phyloP scores from a whole-genome alignment of 2,888 invertebrate genomes.

The Eulithis prunata region DNA sequence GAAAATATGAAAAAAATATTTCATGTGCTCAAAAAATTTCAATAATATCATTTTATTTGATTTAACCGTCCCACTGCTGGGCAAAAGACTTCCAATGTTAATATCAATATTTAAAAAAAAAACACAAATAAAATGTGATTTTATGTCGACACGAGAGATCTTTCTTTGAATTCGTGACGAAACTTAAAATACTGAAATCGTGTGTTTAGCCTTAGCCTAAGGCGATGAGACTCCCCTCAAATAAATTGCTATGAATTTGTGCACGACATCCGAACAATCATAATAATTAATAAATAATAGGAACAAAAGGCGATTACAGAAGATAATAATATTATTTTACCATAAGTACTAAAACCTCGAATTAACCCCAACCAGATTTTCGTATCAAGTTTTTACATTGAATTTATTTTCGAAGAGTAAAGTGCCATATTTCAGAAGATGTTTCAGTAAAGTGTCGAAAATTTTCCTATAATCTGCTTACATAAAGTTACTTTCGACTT shows the following conservation, averaged over 20 bases:
- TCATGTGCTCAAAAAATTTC: too few species aligned
- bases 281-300: too few species aligned
- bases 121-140: too few species aligned
- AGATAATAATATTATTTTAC: too few species aligned
- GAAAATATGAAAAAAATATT: too few species aligned
- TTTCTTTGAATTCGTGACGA: background rate
- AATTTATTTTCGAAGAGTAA: background rate
- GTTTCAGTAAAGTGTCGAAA: constrained; percentile 6
- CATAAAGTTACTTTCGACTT: constrained; percentile 15
- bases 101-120: too few species aligned
- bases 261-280: background rate
- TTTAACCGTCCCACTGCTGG: too few species aligned
- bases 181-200: constrained; percentile 1
- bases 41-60: too few species aligned
- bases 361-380: background rate
- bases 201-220: background rate
- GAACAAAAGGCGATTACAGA: too few species aligned
- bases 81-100: too few species aligned
- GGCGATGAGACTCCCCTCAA: background rate
- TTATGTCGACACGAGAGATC: background rate
- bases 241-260: background rate
- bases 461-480: constrained; percentile 23
- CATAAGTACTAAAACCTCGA: background rate
- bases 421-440: background rate
- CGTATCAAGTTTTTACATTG: background rate